phyloP scores from a whole-genome alignment of 1,140 invertebrate species.

The Drosophila ohnishii region DNA sequence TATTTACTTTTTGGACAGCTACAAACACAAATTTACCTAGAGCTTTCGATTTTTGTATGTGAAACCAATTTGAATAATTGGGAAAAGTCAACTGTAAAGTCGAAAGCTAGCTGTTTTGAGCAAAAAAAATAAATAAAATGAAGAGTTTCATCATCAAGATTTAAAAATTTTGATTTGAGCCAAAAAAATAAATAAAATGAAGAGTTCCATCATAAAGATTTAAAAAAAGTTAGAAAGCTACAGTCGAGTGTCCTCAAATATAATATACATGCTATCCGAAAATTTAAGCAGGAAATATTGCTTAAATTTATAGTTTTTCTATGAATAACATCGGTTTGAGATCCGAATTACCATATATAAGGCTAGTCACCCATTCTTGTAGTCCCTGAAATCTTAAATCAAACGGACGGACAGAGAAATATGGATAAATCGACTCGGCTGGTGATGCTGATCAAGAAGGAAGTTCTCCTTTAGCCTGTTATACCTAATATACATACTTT shows the following conservation, averaged over 20 bases:
- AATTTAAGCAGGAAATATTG: neutral
- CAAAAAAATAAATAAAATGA: no score
- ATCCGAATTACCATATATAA: neutral
- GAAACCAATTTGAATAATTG: neutral
- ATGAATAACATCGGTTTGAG: neutral
- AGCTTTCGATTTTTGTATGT: neutral
- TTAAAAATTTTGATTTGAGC: neutral
- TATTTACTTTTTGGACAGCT: neutral
- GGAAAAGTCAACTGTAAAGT: slow-evolving; percentile 2
- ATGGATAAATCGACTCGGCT: neutral
- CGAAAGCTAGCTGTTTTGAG: neutral
- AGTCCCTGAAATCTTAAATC: neutral
- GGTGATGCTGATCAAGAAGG: neutral
- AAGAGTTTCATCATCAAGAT: neutral
- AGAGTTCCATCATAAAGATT: neutral
- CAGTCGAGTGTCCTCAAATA: neutral
- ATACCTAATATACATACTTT: neutral
- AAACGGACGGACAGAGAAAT: neutral
- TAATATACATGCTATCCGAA: neutral
- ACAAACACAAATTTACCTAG: neutral
- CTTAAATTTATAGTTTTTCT: neutral
- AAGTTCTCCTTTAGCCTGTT: neutral
- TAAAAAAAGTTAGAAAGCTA: neutral
- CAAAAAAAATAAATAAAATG: no score
- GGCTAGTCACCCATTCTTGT: neutral